Evolutionary conservation across 2,888 invertebrate species (phyloP).

Genomic region (Lepidocyrtoides sp.): DNA sequence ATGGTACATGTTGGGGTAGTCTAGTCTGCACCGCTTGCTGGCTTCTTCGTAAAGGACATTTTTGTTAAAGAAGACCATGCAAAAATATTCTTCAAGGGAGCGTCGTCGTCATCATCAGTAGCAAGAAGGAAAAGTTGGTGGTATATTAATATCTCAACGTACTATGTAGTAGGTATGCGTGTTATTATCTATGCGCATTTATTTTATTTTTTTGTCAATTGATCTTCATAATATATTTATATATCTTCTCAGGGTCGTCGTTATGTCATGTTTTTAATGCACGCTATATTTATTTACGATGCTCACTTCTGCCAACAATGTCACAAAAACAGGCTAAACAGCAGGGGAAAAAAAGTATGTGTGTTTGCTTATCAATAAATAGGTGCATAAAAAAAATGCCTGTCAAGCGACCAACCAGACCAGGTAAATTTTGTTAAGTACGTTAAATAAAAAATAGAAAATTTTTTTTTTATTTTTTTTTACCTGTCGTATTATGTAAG

Average conservation of each 20-base stretch:
- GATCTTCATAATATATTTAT: constrained; percentile 8
- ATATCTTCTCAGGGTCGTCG: constrained; percentile 18
- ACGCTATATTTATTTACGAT: constrained; percentile 24
- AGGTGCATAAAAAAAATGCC: not conserved
- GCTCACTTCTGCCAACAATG: constrained; percentile 23
- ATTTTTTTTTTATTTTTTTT: not conserved
- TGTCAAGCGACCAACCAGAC: too few relatives aligned
- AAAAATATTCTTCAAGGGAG: too few relatives aligned
- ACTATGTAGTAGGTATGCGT: too few relatives aligned
- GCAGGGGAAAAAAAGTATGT: not conserved
- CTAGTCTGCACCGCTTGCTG: too few relatives aligned
- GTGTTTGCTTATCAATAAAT: not conserved
- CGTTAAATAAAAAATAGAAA: too few relatives aligned
- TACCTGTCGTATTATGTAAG: not conserved
- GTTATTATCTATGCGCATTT: not conserved
- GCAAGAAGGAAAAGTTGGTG: constrained; percentile 14
- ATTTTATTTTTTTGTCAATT: constrained; percentile 46
- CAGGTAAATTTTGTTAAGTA: too few relatives aligned
- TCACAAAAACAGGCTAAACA: not conserved
- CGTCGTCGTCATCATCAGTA: too few relatives aligned
- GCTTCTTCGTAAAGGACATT: too few relatives aligned
- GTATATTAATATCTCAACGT: not conserved
- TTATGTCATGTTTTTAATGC: too few relatives aligned
- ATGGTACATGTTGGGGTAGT: too few relatives aligned
- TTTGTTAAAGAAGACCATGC: too few relatives aligned